Percentiles rank a stretch among this genome's conserved stretches.
phyloP scores from a whole-genome alignment of 2,113 vertebrate species.

The Zosterops lateralis region DNA sequence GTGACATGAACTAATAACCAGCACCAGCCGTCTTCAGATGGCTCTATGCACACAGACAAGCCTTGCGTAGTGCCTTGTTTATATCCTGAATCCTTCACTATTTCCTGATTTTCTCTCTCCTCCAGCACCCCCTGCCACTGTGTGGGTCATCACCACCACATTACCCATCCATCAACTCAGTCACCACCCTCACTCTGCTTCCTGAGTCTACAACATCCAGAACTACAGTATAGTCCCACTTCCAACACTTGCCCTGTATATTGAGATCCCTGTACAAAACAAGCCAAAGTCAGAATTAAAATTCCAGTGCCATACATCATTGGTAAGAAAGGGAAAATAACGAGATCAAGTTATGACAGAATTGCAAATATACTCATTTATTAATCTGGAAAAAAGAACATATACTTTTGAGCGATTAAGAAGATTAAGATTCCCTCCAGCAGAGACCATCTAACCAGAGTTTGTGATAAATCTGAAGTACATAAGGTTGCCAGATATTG shows the following conservation, averaged over 20 bases:
- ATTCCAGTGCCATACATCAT: neutral
- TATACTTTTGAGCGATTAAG: neutral
- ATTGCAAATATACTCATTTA: neutral
- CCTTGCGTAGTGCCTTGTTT: rapidly evolving
- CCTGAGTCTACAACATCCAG: neutral
- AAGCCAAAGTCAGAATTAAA: neutral
- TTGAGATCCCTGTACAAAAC: neutral
- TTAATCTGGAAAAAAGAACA: neutral
- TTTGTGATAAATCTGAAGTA: neutral
- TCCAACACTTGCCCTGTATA: rapidly evolving
- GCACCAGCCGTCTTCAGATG: neutral
- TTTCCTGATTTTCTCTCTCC: neutral
- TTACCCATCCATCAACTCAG: neutral
- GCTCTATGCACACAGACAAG: neutral
- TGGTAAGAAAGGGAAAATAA: neutral
- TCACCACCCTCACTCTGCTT: neutral
- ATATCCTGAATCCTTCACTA: neutral
- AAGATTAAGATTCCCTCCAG: neutral
- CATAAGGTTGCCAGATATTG: neutral
- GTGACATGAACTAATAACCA: neutral
- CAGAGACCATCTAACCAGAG: neutral
- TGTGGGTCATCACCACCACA: rapidly evolving
- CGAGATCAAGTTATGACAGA: neutral
- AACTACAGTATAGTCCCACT: neutral
- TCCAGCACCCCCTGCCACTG: neutral